Percentiles rank a stretch among this genome's conserved stretches.
Evolutionary conservation across 2,113 vertebrate species (phyloP).

Genomic region (Mesoclemmys tuberculata): DNA sequence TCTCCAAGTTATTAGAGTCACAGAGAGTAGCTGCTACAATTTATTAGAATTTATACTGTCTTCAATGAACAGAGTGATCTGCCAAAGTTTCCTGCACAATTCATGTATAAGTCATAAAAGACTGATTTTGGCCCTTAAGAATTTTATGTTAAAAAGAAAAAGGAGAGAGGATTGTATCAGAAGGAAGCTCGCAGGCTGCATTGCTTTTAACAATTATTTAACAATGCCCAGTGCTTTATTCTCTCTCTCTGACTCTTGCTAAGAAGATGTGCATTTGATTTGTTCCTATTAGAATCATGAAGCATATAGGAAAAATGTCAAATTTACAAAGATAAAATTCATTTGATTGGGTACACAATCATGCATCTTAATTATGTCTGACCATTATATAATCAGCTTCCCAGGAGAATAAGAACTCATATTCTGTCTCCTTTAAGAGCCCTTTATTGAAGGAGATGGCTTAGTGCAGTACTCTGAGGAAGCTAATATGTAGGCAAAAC

Average conservation of each 20-base stretch:
- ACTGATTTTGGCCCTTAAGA: neutral
- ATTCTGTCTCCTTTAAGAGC: slow-evolving; percentile 52
- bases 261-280: slow-evolving; percentile 54
- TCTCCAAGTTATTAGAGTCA: neutral
- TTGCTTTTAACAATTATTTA: slow-evolving; percentile 46
- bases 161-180: neutral
- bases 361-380: slow-evolving; percentile 75
- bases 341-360: slow-evolving; percentile 57
- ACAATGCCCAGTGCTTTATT: slow-evolving; percentile 19
- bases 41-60: neutral
- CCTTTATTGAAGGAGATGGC: slow-evolving; percentile 50
- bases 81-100: neutral
- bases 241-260: neutral
- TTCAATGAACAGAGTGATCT: neutral
- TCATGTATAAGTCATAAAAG: neutral
- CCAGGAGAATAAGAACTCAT: slow-evolving; percentile 48
- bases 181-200: neutral
- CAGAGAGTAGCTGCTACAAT: neutral
- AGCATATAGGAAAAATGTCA: slow-evolving; percentile 68
- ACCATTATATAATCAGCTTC: slow-evolving; percentile 43
- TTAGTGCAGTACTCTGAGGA: slow-evolving; percentile 35
- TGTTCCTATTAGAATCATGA: slow-evolving; percentile 54
- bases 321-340: slow-evolving; percentile 65
- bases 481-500: slow-evolving; percentile 11
- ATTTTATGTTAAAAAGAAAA: neutral